Evolutionary conservation across 2,797 vertebrate species (phyloP).

Genomic region (Catostomus latipinnis): DNA sequence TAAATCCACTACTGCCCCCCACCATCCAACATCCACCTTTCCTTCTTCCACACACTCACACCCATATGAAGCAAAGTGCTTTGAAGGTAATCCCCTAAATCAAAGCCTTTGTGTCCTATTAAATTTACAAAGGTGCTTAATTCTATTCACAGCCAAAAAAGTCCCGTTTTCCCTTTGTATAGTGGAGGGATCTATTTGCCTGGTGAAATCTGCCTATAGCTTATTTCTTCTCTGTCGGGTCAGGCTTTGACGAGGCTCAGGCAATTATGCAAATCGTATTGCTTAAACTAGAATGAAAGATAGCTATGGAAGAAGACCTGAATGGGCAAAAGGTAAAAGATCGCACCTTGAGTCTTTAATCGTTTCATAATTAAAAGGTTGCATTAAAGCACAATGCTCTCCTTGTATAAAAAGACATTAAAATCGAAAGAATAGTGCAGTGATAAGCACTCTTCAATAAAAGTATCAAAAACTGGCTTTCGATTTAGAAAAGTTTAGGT

Average conservation of each 20-base stretch:
- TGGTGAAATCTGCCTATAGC: constrained; percentile 51
- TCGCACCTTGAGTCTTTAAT: constrained; percentile 52
- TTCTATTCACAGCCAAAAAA: constrained; percentile 52
- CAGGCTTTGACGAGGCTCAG: constrained; percentile 53
- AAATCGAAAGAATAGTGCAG: constrained; percentile 40
- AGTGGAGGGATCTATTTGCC: constrained; percentile 48
- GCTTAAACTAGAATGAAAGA: constrained; percentile 61
- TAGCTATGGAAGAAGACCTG: constrained; percentile 42
- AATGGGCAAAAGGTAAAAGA: constrained; percentile 57
- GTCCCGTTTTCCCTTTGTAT: constrained; percentile 52
- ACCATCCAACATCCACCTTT: neutral
- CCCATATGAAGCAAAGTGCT: constrained; percentile 19
- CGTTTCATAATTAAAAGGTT: constrained; percentile 52
- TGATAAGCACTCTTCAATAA: constrained; percentile 43
- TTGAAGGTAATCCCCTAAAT: constrained; percentile 53
- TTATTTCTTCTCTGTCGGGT: constrained; percentile 45
- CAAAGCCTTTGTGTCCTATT: constrained; percentile 53
- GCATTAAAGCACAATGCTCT: constrained; percentile 45
- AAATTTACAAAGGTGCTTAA: constrained; percentile 59
- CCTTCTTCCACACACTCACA: neutral
- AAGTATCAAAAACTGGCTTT: constrained; percentile 31
- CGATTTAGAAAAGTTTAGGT: constrained; percentile 45
- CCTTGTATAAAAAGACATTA: constrained; percentile 49
- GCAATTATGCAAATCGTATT: constrained; percentile 63
- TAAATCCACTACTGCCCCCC: constrained; percentile 1